A percentile compares a stretch with the other conserved stretches of the same genome.
phyloP scores from a whole-genome alignment of 2,888 invertebrate genomes.

The Philaethria dido region DNA sequence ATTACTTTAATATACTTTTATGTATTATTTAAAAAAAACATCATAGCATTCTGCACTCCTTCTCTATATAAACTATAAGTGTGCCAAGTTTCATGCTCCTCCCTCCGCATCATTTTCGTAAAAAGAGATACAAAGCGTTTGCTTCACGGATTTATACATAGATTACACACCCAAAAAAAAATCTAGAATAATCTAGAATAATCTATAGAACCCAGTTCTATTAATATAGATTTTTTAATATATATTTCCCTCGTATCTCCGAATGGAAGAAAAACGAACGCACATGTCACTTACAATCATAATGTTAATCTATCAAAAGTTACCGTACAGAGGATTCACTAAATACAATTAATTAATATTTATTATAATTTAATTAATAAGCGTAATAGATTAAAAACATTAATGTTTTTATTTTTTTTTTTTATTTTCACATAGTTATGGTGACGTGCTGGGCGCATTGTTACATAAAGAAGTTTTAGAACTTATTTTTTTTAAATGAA shows the following conservation, averaged over 20 bases:
- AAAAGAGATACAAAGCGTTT: no score
- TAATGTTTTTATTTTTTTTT: conserved; percentile 68
- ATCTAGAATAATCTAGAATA: no score
- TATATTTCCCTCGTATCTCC: conserved; percentile 7
- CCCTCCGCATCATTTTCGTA: no score
- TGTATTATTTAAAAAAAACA: no score
- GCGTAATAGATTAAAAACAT: conserved; percentile 83
- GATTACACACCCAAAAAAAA: no score
- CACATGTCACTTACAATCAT: neutral
- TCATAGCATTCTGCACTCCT: no score
- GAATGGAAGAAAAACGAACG: neutral
- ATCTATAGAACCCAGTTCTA: no score
- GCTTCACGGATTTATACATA: no score
- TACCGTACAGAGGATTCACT: conserved; percentile 75
- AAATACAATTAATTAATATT: conserved; percentile 70
- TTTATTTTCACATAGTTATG: conserved; percentile 45
- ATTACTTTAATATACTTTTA: no score
- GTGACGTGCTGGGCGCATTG: conserved; percentile 41
- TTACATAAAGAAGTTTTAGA: conserved; percentile 2
- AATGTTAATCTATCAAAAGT: conserved; percentile 28
- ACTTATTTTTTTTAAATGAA: conserved; percentile 37
- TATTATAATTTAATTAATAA: conserved; percentile 77
- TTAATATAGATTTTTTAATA: no score
- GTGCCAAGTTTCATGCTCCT: no score
- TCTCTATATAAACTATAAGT: no score